Conservation (phyloP, 2,888 invertebrate species). For the Arge pagana region DNA sequence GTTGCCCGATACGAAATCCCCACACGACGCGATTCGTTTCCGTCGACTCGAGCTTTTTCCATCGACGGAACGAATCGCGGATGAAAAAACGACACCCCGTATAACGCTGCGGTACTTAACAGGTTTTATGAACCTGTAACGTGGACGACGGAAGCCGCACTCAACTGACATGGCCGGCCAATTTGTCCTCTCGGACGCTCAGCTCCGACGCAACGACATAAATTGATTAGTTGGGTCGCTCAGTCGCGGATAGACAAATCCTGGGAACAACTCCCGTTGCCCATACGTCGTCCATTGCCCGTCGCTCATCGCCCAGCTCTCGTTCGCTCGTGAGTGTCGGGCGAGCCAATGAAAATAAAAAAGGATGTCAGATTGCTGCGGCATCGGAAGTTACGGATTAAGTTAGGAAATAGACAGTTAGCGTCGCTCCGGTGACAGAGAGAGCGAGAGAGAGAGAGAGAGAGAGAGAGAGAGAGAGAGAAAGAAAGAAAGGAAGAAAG, state of each 20-base stretch:
- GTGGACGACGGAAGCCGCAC: slow-evolving; percentile 55
- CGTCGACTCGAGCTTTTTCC: no score
- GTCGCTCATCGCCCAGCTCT: slow-evolving; percentile 34
- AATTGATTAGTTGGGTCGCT: slow-evolving; percentile 56
- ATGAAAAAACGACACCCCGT: slow-evolving; percentile 38
- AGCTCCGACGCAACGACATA: slow-evolving; percentile 47
- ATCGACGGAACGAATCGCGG: no score
- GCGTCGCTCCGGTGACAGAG: slow-evolving; percentile 40
- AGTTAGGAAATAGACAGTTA: slow-evolving; percentile 59
- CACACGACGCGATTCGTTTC: no score
- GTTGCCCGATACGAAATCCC: no score
- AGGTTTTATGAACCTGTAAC: slow-evolving; percentile 57
- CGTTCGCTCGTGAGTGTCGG: slow-evolving; percentile 37
- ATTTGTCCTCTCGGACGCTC: slow-evolving; percentile 31
- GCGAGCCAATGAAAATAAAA: slow-evolving; percentile 57
- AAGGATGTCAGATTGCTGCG: slow-evolving; percentile 59
- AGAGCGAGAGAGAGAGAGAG: slow-evolving; percentile 21
- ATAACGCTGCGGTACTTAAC: slow-evolving; percentile 48
- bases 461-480: slow-evolving; percentile 37
- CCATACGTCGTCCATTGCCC: slow-evolving; percentile 32
- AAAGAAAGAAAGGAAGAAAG: slow-evolving; percentile 24
- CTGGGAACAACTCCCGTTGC: slow-evolving; percentile 55
- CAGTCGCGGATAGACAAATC: slow-evolving; percentile 55
- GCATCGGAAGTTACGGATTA: slow-evolving; percentile 59
- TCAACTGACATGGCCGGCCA: slow-evolving; percentile 44